These are phyloP conservation scores for Drosophila hydei DNA, from an alignment of 1,140 invertebrate species.

Conservation along the genomic window DNA sequence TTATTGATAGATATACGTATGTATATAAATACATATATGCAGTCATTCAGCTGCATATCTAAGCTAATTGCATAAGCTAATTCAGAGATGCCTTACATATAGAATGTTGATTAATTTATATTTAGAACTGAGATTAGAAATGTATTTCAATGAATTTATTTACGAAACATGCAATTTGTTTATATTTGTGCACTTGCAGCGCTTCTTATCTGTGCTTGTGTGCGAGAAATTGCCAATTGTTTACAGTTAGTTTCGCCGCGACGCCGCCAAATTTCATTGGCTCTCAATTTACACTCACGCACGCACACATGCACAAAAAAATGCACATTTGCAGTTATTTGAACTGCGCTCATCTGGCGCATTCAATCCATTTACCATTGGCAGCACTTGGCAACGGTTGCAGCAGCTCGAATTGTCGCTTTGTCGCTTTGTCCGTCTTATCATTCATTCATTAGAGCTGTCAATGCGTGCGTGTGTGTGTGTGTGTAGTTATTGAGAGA, in stretches of 20 bases:
- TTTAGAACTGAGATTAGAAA: background rate
- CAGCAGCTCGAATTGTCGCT: slow-evolving; percentile 6
- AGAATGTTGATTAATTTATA: slow-evolving; percentile 1
- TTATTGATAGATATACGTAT: too few species aligned
- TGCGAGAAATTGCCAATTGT: background rate
- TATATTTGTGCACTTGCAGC: slow-evolving; percentile 9
- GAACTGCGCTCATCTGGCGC: slow-evolving; percentile 9
- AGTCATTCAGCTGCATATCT: background rate
- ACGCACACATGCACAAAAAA: background rate
- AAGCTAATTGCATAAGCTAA: slow-evolving; percentile 5
- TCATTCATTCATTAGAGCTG: slow-evolving; percentile 76
- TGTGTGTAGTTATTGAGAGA: slow-evolving; percentile 31
- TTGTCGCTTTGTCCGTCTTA: slow-evolving; percentile 47
- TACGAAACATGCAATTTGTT: background rate
- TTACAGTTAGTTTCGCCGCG: background rate
- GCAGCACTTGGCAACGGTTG: slow-evolving; percentile 27
- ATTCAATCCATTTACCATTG: slow-evolving; percentile 35
- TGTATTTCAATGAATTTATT: background rate
- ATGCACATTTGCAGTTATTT: slow-evolving; percentile 4
- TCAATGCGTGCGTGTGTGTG: slow-evolving; percentile 30
- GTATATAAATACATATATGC: too few species aligned
- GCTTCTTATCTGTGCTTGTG: background rate
- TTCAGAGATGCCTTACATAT: slow-evolving; percentile 24
- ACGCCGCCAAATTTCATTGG: background rate
- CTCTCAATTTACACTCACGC: slow-evolving; percentile 2